Evolutionary conservation across 1,140 invertebrate species (phyloP).

Genomic region (Goniozus legneri): DNA sequence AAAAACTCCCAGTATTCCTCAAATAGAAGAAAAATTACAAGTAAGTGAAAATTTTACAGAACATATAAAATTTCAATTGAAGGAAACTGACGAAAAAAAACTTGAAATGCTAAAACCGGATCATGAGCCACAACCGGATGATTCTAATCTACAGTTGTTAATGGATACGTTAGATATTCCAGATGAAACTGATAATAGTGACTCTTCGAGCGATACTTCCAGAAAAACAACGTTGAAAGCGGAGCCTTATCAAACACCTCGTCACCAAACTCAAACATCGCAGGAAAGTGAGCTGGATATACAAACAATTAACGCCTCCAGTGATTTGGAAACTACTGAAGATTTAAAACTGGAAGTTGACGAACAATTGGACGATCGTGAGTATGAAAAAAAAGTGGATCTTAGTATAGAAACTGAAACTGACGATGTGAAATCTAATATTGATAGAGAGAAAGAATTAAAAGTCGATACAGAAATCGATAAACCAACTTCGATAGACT

Average conservation of each 20-base stretch:
- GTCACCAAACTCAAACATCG: slow-evolving; percentile 22
- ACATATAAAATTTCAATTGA: neutral
- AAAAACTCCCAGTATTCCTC: neutral
- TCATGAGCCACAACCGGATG: too few relatives aligned
- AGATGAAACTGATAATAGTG: too few relatives aligned
- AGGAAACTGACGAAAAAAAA: neutral
- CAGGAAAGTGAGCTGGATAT: slow-evolving; percentile 18
- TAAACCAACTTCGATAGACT: slow-evolving; percentile 1
- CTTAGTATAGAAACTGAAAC: neutral
- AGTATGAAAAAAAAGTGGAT: neutral
- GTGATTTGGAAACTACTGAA: too few relatives aligned
- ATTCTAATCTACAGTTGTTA: too few relatives aligned
- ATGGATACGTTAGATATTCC: too few relatives aligned
- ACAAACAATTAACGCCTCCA: too few relatives aligned
- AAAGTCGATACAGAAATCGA: neutral
- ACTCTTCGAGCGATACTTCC: slow-evolving; percentile 43
- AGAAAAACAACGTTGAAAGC: slow-evolving; percentile 43
- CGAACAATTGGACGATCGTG: too few relatives aligned
- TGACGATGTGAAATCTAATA: slow-evolving; percentile 1
- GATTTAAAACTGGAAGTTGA: too few relatives aligned
- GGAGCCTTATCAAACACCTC: slow-evolving; percentile 38
- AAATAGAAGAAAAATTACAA: neutral
- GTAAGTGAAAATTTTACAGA: neutral
- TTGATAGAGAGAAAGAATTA: neutral
- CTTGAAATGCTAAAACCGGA: too few relatives aligned